These are phyloP conservation scores for Lepidurus apus DNA, from an alignment of 1,140 invertebrate species.

Conservation along the genomic window DNA sequence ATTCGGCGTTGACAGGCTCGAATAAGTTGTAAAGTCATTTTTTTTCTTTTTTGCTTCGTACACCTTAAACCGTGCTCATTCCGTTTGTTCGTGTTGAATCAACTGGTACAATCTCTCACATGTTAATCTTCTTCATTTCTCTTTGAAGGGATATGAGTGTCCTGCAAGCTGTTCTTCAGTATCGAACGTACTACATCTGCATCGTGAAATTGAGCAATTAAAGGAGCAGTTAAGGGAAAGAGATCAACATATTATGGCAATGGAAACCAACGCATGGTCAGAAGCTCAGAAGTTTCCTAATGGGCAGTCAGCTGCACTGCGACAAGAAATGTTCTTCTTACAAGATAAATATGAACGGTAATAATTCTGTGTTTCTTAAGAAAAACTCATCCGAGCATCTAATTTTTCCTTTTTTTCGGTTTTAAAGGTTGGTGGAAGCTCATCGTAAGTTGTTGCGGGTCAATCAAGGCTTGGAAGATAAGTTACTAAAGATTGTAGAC, in stretches of 20 bases:
- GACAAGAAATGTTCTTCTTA: slow-evolving; percentile 78
- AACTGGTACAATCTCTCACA: not conserved
- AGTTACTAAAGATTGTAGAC: slow-evolving; percentile 85
- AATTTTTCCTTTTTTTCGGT: not conserved
- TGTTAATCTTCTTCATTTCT: not conserved
- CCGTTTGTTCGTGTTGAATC: not conserved
- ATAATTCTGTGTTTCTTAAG: not conserved
- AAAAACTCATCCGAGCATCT: not conserved
- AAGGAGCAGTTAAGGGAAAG: slow-evolving; percentile 70
- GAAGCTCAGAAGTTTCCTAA: slow-evolving; percentile 68
- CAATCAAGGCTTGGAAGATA: slow-evolving; percentile 92
- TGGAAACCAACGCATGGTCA: slow-evolving; percentile 77
- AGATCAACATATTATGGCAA: slow-evolving; percentile 72
- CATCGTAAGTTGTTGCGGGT: slow-evolving; percentile 90
- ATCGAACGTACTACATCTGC: slow-evolving; percentile 61
- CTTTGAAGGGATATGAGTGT: not conserved
- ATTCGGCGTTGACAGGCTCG: too few species aligned
- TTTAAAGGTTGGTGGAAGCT: slow-evolving; percentile 74
- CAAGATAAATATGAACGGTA: slow-evolving; percentile 86
- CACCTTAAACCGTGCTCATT: not conserved
- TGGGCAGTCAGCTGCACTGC: slow-evolving; percentile 65
- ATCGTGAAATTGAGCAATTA: slow-evolving; percentile 80
- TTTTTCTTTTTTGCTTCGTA: not conserved
- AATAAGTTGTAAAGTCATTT: too few species aligned
- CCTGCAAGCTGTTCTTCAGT: slow-evolving; percentile 38